These are phyloP conservation scores for Ceyx erithaca DNA, from an alignment of 2,797 vertebrate genomes.

Conservation along the genomic window DNA sequence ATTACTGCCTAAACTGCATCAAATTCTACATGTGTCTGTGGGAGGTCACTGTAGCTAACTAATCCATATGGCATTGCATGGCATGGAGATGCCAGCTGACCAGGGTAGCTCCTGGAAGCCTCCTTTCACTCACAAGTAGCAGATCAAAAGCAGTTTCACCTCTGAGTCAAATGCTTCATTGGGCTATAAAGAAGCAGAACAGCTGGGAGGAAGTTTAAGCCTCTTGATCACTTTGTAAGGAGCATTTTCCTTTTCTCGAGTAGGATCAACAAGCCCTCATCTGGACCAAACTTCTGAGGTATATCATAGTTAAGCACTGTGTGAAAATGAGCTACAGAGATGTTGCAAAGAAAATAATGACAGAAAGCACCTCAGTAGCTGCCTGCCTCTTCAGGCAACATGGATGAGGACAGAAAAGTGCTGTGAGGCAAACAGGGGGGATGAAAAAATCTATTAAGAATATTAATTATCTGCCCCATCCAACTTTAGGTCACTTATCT, in stretches of 20 bases:
- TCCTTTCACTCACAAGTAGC: neutral
- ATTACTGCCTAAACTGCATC: neutral
- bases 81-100: neutral
- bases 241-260: conserved; percentile 58
- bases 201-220: conserved; percentile 59
- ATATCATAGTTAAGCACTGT: neutral
- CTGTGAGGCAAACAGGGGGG: neutral
- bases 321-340: conserved; percentile 10
- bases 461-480: neutral
- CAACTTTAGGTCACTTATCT: neutral
- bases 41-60: neutral
- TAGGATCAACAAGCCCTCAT: conserved; percentile 21
- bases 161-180: conserved; percentile 3
- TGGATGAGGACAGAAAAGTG: neutral
- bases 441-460: neutral
- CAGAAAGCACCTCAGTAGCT: neutral
- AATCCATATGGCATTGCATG: neutral
- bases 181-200: conserved; percentile 27
- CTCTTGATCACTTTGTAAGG: conserved; percentile 57
- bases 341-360: neutral
- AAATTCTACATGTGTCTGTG: neutral
- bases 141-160: neutral
- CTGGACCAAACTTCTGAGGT: neutral
- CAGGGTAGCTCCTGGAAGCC: neutral
- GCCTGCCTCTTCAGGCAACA: neutral